A percentile compares a stretch with the other conserved stretches of the same genome.
Evolutionary conservation across 2,888 invertebrate genomes (phyloP).

Genomic region (Gnatocerus cornutus): DNA sequence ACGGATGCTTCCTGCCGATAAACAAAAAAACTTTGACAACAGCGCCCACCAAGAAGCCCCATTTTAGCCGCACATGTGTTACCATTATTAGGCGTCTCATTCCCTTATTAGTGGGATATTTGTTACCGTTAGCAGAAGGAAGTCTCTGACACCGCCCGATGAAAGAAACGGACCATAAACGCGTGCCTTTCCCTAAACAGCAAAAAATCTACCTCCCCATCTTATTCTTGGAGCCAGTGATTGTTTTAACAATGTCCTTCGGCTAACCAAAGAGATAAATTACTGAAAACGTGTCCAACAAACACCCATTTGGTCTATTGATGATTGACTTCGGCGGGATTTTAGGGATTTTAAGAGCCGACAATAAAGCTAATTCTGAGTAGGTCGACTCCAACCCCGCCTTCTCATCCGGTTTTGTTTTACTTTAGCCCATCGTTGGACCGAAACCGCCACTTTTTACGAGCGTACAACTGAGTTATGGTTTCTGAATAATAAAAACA

Average conservation of each 20-base stretch:
- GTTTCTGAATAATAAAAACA: constrained; percentile 12
- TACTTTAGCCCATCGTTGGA: neutral
- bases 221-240: neutral
- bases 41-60: constrained; percentile 31
- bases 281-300: constrained; percentile 36
- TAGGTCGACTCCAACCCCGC: constrained; percentile 34
- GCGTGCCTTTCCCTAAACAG: constrained; percentile 27
- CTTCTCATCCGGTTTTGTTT: constrained; percentile 46
- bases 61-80: constrained; percentile 26
- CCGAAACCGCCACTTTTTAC: constrained; percentile 22
- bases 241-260: constrained; percentile 25
- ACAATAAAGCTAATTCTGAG: constrained; percentile 44
- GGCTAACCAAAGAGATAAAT: constrained; percentile 32
- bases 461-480: neutral
- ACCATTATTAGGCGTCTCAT: constrained; percentile 10
- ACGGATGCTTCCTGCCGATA: constrained; percentile 35
- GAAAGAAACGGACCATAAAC: constrained; percentile 40
- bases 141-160: constrained; percentile 29
- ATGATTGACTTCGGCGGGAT: constrained; percentile 40
- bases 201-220: neutral
- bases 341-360: constrained; percentile 27
- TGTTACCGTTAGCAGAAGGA: constrained; percentile 41
- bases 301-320: constrained; percentile 34
- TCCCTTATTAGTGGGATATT: constrained; percentile 40
- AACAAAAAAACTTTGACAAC: constrained; percentile 37